Base-by-base conservation (phyloP, 2,888 invertebrate species). In the Philereme vetulata region DNA sequence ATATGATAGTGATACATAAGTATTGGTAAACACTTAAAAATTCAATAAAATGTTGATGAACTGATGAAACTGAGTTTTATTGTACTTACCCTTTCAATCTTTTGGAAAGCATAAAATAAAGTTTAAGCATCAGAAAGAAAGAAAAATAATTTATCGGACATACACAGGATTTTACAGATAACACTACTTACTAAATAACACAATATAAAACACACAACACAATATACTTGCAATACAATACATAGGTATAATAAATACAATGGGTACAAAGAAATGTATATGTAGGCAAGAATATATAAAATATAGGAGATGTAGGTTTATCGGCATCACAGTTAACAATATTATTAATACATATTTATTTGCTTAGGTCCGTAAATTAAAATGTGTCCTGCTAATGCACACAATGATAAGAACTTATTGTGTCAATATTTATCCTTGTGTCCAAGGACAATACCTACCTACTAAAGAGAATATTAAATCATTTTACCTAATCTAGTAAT, bases 71-170 rank as follows among this genome's bases (percentile, higher is more conserved):
- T 49, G n/a, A 44, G 6, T 5, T 21, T 21, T 6, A 10, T 5
- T 44, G 54, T 67, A 84, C 84, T 84, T 70, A 85, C 85, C 76
- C 84, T 74, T 68, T 85, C 85, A 78, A 85, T 83, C 82, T 85
- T 72, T 70, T 62, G 21, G 51, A 54, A 55, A 59, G 65, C 68
- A 67, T 64, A 44, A 5, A 21, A 21, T 21, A 21, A 21, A 21
- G 21, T 21, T 21, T 21, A 21, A 21, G 21, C 21, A 21, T 21
- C 21, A 7, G 36, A 36, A 42, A n/a, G 5, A 42, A 42, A 42
- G 3, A 5, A 36, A 8, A 8, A 7, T 3, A 36, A 8, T 36
- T 36, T 5, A 36, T n/a, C 0, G 8, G 8, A 42, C n/a, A 4
- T 42, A 42, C 1, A 42, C 42, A 9, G 42, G 21, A 2, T 21